A percentile compares a stretch with the other conserved stretches of the same genome.
phyloP scores from a whole-genome alignment of 2,797 vertebrate species.

The Pyrocephalus nanus region DNA sequence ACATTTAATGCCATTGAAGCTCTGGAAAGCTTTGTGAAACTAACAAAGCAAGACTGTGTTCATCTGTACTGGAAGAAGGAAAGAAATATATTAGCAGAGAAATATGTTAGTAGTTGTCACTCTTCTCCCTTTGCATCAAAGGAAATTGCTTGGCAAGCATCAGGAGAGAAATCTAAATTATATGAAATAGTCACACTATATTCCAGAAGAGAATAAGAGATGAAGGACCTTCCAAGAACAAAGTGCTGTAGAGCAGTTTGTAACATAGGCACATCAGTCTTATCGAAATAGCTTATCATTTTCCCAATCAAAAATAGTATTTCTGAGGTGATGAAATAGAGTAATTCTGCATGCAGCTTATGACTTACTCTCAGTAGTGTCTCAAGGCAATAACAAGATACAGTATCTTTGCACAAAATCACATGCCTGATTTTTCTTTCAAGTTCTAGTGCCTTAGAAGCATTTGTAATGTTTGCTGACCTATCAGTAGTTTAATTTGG shows the following conservation, averaged over 20 bases:
- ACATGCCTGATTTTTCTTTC: slow-evolving; percentile 24
- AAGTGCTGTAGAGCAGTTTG: neutral
- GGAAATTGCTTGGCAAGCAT: slow-evolving; percentile 2
- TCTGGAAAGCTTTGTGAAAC: neutral
- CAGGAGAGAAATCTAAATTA: slow-evolving; percentile 6
- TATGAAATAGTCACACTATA: neutral
- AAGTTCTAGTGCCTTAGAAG: slow-evolving; percentile 37
- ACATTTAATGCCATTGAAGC: neutral
- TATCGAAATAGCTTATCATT: neutral
- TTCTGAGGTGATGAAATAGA: slow-evolving; percentile 5
- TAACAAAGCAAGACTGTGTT: neutral
- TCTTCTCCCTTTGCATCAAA: neutral
- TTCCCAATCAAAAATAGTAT: neutral
- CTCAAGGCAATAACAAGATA: slow-evolving; percentile 6
- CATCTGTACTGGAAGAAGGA: neutral
- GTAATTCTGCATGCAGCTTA: slow-evolving; percentile 19
- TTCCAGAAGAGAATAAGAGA: neutral
- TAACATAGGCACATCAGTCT: neutral
- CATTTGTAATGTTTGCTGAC: slow-evolving; percentile 40
- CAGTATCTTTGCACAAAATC: slow-evolving; percentile 45
- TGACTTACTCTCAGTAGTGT: neutral
- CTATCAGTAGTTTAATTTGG: slow-evolving; percentile 36
- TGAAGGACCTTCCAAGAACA: neutral
- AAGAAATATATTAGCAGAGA: neutral
- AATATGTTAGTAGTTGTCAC: neutral